These are phyloP conservation scores for Dromas ardeola DNA, from an alignment of 2,113 vertebrate genomes.

Conservation along the genomic window DNA sequence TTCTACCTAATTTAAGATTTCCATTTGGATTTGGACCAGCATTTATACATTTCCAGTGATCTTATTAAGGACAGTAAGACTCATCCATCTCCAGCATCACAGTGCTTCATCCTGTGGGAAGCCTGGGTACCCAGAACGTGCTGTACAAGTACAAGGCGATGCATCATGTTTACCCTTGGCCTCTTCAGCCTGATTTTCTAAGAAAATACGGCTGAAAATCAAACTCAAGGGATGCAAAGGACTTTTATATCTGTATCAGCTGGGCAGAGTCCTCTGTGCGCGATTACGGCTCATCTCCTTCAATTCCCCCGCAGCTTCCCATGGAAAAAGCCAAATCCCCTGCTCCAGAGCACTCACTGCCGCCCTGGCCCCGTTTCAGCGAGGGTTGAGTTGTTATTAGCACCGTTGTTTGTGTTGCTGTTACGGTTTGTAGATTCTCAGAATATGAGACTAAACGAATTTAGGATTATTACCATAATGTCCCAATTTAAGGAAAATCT, in stretches of 20 bases:
- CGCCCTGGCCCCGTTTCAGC: fast-evolving
- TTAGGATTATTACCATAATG: background rate
- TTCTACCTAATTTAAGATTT: background rate
- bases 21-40: background rate
- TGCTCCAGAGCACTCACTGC: background rate
- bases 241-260: background rate
- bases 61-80: background rate
- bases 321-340: background rate
- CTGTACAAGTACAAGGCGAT: background rate
- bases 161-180: background rate
- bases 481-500: background rate
- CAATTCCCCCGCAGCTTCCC: background rate
- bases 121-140: background rate
- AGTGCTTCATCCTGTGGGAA: background rate
- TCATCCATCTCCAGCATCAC: background rate
- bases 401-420: background rate
- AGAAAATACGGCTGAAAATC: background rate
- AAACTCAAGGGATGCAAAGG: background rate
- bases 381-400: background rate
- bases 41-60: background rate
- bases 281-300: fast-evolving
- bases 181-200: background rate
- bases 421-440: background rate
- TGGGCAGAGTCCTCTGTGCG: background rate
- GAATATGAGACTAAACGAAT: background rate